Percentiles rank a stretch among this genome's conserved stretches.
These are phyloP conservation scores for Motacilla alba DNA, from an alignment of 2,113 vertebrate species.

Conservation along the genomic window DNA sequence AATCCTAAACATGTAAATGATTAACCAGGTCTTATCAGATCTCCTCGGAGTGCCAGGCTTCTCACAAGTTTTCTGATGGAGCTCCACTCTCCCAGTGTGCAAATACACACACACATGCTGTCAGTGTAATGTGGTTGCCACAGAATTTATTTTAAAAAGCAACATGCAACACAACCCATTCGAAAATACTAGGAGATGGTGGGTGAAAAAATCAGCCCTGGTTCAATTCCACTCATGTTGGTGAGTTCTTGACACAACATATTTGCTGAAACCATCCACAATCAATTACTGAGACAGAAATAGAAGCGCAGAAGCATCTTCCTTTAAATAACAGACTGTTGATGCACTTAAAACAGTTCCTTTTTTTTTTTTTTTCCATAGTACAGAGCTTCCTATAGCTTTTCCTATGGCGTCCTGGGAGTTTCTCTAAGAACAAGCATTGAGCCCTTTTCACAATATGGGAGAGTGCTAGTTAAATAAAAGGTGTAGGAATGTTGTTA, in stretches of 20 bases:
- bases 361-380: background rate
- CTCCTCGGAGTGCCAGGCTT: background rate
- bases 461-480: background rate
- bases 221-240: background rate
- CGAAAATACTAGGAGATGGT: background rate
- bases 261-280: background rate
- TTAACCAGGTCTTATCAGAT: background rate
- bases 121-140: background rate
- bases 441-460: background rate
- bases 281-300: conserved; percentile 1
- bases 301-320: background rate
- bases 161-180: background rate
- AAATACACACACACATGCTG: background rate
- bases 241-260: background rate
- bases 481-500: background rate
- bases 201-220: background rate
- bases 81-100: background rate
- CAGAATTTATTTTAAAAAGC: background rate
- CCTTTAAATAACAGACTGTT: background rate
- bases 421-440: background rate
- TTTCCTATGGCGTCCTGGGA: background rate
- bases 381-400: background rate
- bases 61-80: background rate
- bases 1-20: background rate
- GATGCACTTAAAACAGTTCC: background rate